Evolutionary conservation across 2,113 vertebrate species (phyloP), one percentile per base, ranked within the genome.

Genomic region (Chloebia gouldiae): DNA sequence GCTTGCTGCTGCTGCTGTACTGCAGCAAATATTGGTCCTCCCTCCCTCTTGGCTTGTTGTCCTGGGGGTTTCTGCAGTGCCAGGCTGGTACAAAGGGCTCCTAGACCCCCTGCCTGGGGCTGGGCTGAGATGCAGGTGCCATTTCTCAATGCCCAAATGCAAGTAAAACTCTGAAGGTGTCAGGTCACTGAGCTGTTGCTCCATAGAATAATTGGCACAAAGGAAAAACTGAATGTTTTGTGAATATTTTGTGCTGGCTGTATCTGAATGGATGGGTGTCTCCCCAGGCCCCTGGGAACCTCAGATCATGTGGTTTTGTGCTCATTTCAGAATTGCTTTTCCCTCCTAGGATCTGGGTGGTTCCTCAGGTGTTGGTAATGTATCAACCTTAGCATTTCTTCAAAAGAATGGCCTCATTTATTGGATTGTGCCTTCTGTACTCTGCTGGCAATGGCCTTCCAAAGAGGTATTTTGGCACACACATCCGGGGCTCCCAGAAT

Each of bases 181-280:
- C 42, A 69, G 20, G 4, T 7, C 25, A 72, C 20, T 8, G 13
- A 37, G 42, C 17, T 37, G 28, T 23, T 23, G 18, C 31, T 70
- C 19, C 66, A 2, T 0, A 19, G 33, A 77, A 47, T 3, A 39
- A 53, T 7, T 37, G 47, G 24, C 16, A 50, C 24, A 59, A 59
- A 56, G 33, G 45, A 45, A 80, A 80, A 77, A 51, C 2, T 2
- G 2, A 4, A 1, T 15, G 2, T 7, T 78, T 66, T 54, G 15
- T 27, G 49, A 15, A 1, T 15, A 6, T 17, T 70, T 73, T 63
- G 19, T 49, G 35, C 30, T 13, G 2, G 3, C 6, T 1, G 2
- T 13, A 51, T 25, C 42, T 88, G 53, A 81, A 64, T 5, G 45
- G 49, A 37, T 6, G 50, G 10, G 20, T 50, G 39, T 16, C 21